Evolutionary conservation across 2,888 invertebrate species (phyloP).

Genomic region (Calameuta filiformis): DNA sequence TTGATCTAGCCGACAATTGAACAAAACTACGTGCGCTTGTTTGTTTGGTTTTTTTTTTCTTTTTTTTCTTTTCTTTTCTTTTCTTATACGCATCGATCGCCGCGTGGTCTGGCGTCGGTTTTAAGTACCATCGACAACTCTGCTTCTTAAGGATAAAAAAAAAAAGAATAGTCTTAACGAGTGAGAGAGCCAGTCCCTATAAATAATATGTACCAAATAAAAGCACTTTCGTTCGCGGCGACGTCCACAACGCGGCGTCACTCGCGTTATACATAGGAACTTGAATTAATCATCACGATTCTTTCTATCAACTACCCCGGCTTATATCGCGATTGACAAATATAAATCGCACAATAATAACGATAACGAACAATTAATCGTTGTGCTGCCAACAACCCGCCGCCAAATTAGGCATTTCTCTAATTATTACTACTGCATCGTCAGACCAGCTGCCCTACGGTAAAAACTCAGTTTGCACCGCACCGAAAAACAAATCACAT

Average conservation of each 20-base stretch:
- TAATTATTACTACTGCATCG: constrained; percentile 19
- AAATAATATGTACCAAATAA: constrained; percentile 50
- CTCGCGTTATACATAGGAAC: constrained; percentile 41
- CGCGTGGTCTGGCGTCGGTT: not conserved
- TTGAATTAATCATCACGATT: constrained; percentile 40
- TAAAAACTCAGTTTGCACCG: constrained; percentile 24
- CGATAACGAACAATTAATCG: constrained; percentile 37
- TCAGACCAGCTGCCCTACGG: constrained; percentile 43
- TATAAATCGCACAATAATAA: constrained; percentile 21
- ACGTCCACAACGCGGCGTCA: constrained; percentile 30
- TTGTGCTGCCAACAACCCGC: not conserved
- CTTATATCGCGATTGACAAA: constrained; percentile 15
- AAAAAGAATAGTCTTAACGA: constrained; percentile 13
- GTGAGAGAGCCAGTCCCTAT: constrained; percentile 48
- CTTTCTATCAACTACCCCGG: constrained; percentile 22
- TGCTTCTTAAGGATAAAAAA: constrained; percentile 11
- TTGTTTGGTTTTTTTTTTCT: constrained; percentile 28
- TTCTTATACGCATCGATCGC: constrained; percentile 24
- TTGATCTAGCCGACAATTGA: constrained; percentile 36
- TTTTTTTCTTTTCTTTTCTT: too few species aligned
- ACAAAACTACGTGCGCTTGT: constrained; percentile 29
- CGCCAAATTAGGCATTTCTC: constrained; percentile 4
- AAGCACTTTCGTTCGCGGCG: constrained; percentile 29
- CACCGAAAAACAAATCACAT: constrained; percentile 22
- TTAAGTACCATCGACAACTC: constrained; percentile 17